A percentile compares a stretch with the other conserved stretches of the same genome.
Conservation (phyloP, 2,888 invertebrate genomes). For the Luperina nickerlii region DNA sequence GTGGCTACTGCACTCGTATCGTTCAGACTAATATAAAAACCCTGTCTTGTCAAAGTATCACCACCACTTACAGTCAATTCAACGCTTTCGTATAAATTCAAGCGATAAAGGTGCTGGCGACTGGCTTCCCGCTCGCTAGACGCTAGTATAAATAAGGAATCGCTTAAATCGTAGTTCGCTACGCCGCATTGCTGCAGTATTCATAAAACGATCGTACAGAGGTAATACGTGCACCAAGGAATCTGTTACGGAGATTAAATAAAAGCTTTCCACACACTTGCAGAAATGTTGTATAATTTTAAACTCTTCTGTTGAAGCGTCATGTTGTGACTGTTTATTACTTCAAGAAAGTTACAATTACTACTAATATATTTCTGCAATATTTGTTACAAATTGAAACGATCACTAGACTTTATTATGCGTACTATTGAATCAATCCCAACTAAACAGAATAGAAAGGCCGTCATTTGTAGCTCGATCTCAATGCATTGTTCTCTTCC, state of each 20-base stretch:
- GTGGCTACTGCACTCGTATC: not conserved
- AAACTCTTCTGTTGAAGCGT: not conserved
- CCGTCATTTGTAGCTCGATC: conserved; percentile 1
- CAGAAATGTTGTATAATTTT: not conserved
- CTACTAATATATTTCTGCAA: not conserved
- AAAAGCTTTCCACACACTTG: conserved; percentile 18
- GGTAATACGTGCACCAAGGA: conserved; percentile 21
- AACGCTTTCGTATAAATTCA: conserved; percentile 21
- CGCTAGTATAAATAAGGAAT: conserved; percentile 29
- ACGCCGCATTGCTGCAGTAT: conserved; percentile 31
- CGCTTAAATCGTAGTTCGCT: conserved; percentile 25
- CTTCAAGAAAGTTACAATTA: conserved; percentile 1
- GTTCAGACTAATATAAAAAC: conserved; percentile 4
- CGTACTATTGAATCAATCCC: not conserved
- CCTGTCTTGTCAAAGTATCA: conserved; percentile 2
- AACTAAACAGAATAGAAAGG: not conserved
- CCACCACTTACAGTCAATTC: conserved; percentile 8
- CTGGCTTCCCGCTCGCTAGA: not conserved
- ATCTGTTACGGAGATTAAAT: conserved; percentile 31
- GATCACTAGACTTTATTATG: not conserved
- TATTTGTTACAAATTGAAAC: not conserved
- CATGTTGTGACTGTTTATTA: not conserved
- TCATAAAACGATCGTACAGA: conserved; percentile 24
- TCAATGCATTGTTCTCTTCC: conserved; percentile 1
- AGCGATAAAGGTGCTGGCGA: not conserved